Evolutionary conservation across 2,797 vertebrate genomes (phyloP).

Genomic region (Hemitrygon akajei): DNA sequence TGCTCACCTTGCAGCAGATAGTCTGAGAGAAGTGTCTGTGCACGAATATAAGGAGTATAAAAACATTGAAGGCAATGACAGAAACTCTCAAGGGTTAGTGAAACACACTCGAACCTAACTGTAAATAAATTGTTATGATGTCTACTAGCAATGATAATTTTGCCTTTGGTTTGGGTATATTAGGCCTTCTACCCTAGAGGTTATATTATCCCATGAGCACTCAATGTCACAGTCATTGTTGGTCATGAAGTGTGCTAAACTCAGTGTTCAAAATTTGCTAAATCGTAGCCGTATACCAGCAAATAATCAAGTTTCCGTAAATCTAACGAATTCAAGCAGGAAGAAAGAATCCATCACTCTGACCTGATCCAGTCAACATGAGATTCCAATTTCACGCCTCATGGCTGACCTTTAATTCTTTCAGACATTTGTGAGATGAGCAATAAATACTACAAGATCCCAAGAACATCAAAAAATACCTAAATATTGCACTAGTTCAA

Average conservation of each 20-base stretch:
- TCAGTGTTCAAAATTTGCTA: not conserved
- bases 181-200: not conserved
- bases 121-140: not conserved
- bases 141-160: not conserved
- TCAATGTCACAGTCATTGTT: not conserved
- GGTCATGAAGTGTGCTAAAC: not conserved
- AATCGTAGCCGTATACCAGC: not conserved
- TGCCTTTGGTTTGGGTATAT: not conserved
- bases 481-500: not conserved
- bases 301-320: not conserved
- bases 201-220: not conserved
- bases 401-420: not conserved
- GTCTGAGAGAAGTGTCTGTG: slow-evolving; percentile 43
- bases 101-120: not conserved
- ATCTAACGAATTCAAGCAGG: not conserved
- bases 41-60: slow-evolving; percentile 45
- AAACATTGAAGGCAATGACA: slow-evolving; percentile 41
- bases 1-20: slow-evolving; percentile 42
- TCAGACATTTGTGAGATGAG: not conserved
- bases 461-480: not conserved
- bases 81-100: slow-evolving; percentile 45
- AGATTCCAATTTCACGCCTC: not conserved
- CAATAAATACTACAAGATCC: not conserved
- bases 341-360: not conserved
- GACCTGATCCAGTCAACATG: not conserved